A percentile compares a stretch with the other conserved stretches of the same genome.
phyloP scores from a whole-genome alignment of 2,113 vertebrate genomes.

The Macaca mulatta region DNA sequence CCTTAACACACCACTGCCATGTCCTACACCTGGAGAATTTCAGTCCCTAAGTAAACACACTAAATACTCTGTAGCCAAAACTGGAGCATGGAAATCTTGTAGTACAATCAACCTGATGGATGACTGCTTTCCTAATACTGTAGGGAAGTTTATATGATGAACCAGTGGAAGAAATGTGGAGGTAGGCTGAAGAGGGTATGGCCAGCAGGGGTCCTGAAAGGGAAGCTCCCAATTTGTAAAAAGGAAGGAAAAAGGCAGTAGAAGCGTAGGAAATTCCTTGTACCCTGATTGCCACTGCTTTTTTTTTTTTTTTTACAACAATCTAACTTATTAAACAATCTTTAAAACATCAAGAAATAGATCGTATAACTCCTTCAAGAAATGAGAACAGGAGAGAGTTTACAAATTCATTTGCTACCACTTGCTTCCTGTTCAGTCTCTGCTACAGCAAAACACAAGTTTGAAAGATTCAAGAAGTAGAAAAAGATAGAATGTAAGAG shows the following conservation, averaged over 20 bases:
- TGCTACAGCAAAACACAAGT: conserved; percentile 43
- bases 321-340: conserved; percentile 9
- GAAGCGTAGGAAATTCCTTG: conserved; percentile 39
- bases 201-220: conserved; percentile 27
- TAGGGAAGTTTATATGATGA: background rate
- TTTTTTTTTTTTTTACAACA: background rate
- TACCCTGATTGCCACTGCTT: background rate
- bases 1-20: background rate
- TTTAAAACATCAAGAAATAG: background rate
- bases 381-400: background rate
- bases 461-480: background rate
- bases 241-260: conserved; percentile 12
- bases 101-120: conserved; percentile 10
- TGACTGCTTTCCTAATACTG: background rate
- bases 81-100: background rate
- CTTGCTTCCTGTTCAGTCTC: background rate
- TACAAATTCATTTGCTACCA: conserved; percentile 43
- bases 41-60: conserved; percentile 13
- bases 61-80: conserved; percentile 15
- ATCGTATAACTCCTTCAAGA: background rate
- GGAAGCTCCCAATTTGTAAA: conserved; percentile 22
- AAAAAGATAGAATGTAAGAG: conserved; percentile 3
- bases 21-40: conserved; percentile 34
- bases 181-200: background rate
- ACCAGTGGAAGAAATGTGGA: conserved; percentile 16